Conservation (phyloP, 1,140 invertebrate species). For the Lepeophtheirus salmonis region DNA sequence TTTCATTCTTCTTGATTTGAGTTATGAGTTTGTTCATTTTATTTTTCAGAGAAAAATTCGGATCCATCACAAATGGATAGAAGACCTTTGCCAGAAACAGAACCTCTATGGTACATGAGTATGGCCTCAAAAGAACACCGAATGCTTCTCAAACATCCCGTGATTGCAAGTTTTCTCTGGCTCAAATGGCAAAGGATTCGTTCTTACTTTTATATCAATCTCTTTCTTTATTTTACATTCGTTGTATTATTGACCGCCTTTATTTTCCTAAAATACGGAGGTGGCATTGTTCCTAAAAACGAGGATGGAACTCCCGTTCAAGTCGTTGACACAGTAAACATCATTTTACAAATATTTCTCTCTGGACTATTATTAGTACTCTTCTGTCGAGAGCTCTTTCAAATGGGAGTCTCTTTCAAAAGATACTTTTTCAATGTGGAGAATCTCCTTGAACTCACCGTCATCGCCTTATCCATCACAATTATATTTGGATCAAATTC, state of each 20-base stretch:
- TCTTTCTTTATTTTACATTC: constrained; percentile 46
- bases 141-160: constrained; percentile 49
- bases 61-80: background rate
- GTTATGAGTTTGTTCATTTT: no score
- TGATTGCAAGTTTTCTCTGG: constrained; percentile 54
- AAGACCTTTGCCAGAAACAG: constrained; percentile 10
- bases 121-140: constrained; percentile 10
- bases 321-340: background rate
- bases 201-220: constrained; percentile 47
- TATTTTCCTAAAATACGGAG: constrained; percentile 23
- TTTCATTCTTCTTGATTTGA: background rate
- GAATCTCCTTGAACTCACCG: constrained; percentile 6
- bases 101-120: constrained; percentile 16
- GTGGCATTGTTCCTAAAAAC: constrained; percentile 1
- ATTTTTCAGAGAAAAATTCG: background rate
- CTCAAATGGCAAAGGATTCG: constrained; percentile 60
- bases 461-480: background rate
- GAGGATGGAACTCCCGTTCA: background rate
- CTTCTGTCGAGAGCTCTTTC: constrained; percentile 43
- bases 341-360: constrained; percentile 25
- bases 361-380: constrained; percentile 32
- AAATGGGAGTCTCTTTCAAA: constrained; percentile 40
- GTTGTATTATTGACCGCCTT: constrained; percentile 43
- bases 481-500: background rate
- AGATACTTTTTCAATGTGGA: constrained; percentile 33